Evolutionary conservation across 1,140 invertebrate genomes (phyloP).

Genomic region (Atta colombica): DNA sequence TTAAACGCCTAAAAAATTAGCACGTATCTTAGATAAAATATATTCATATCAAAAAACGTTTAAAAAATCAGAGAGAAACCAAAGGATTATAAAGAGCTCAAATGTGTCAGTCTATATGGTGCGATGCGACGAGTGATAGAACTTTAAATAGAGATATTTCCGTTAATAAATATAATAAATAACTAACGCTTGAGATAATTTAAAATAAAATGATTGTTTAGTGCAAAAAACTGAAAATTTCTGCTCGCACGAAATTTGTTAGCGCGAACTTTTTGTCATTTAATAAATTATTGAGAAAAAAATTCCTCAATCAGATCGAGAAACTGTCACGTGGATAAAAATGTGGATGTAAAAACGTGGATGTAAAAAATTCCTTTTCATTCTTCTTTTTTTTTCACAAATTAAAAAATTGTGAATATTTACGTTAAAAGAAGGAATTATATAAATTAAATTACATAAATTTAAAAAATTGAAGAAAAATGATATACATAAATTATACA

Average conservation of each 20-base stretch:
- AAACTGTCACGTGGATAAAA: neutral
- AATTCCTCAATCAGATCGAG: neutral
- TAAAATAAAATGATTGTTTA: neutral
- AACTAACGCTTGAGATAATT: conserved; percentile 53
- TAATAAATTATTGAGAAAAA: conserved; percentile 9
- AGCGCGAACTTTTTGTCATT: neutral
- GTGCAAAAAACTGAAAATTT: neutral
- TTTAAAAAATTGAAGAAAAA: neutral
- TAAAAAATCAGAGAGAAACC: neutral
- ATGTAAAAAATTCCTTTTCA: neutral
- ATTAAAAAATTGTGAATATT: neutral
- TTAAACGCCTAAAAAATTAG: neutral
- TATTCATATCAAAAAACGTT: neutral
- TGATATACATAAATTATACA: conserved; percentile 11
- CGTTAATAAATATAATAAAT: conserved; percentile 74
- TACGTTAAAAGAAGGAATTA: neutral
- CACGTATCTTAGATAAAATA: neutral
- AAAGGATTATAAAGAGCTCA: conserved; percentile 23
- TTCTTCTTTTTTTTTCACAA: neutral
- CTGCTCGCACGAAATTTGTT: conserved; percentile 4
- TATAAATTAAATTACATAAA: neutral
- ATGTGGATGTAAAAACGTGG: too few species aligned
- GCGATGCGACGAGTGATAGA: conserved; percentile 43
- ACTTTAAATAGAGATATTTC: conserved; percentile 55
- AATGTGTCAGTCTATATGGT: conserved; percentile 21